Conservation (phyloP, 1,140 invertebrate species). For the Teleogryllus occipitalis region DNA sequence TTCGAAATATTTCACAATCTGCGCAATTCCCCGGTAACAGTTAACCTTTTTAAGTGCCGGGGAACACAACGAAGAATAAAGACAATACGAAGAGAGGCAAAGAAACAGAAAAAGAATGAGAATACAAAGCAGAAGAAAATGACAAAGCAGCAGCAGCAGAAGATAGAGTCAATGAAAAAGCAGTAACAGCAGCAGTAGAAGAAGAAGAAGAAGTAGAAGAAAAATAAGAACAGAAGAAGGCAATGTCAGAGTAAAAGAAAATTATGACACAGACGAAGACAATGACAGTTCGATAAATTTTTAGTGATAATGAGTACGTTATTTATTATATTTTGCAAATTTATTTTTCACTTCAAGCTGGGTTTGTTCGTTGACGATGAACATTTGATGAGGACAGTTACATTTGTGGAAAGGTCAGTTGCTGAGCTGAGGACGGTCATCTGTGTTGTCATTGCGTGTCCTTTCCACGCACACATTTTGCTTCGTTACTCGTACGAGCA, state of each 20-base stretch:
- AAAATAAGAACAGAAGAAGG: conserved; percentile 13
- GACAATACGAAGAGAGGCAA: not conserved
- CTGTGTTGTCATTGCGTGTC: no score
- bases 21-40: no score
- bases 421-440: no score
- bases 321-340: no score
- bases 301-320: not conserved
- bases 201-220: conserved; percentile 16
- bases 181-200: not conserved
- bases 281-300: not conserved
- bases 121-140: not conserved
- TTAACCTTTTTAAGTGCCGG: conserved; percentile 16
- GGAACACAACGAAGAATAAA: conserved; percentile 20
- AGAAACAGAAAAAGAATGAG: not conserved
- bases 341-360: no score
- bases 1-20: no score
- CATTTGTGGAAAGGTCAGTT: no score
- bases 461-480: no score
- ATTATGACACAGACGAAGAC: not conserved
- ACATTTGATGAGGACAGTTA: no score
- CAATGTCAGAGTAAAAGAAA: conserved; percentile 15
- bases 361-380: no score
- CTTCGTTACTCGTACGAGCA: no score
- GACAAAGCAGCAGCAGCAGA: not conserved
- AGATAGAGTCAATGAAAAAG: not conserved